Base-by-base conservation (phyloP, 1,140 invertebrate species). In the Pentalonia nigronervosa region DNA sequence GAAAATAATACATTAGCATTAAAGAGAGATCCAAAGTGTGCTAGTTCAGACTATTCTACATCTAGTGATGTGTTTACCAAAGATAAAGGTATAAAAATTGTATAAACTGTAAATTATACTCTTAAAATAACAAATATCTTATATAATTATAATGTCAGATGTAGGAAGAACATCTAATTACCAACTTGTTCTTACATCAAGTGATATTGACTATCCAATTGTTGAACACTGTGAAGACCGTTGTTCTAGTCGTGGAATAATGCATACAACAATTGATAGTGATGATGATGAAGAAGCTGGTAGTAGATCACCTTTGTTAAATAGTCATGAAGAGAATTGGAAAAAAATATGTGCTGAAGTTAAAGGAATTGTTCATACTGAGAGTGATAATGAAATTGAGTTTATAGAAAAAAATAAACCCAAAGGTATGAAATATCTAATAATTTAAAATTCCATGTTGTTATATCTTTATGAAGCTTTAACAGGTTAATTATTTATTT, bases 201-300 rank as follows among this genome's bases (percentile, higher is more conserved):
- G 97, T 76, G 97, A 97, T 95, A 97, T 97, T 45, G 97, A 98
- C 0, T 97, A 98, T 95, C 97, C 97, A 2, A 98, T 98, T 94
- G 97, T 97, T 7, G 97, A 98, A 95, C 97, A 98, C 94, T 97
- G 97, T 36, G 97, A 98, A 95, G 97, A 98, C 95, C 97, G 97
- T 95, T 94, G 94, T 91, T 94, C 93, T 48, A 95, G 95, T 90
- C 94, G 94, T n/a, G 95, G 95, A 94, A 95, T 95, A 81, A 95
- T 95, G 48, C 95, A 95, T 88, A 95, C 95, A 88, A 76, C 56
- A 76, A 91, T 93, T 88, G 91, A 92, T 81, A 76, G 90, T 81
- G 90, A 93, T 25, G 93, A 94, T 76, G 93, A 94, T 86, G 94
- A 94, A 53, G 94, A 94, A 86, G 53, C 93, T 53, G 91, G 67